Base-by-base conservation (phyloP, 1,140 invertebrate species). In the Galleria mellonella region DNA sequence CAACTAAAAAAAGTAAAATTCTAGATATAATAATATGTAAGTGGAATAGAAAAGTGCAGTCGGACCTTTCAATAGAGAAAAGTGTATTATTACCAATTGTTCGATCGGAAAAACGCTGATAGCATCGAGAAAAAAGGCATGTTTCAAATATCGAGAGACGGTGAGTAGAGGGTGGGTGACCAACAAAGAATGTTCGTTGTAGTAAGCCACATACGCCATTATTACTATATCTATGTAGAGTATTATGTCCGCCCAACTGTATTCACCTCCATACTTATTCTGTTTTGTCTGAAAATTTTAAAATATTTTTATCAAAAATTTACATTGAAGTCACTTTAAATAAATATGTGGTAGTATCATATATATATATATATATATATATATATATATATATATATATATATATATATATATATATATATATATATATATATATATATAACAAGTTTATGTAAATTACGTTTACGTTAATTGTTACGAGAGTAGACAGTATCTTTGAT, bases 191-290 rank as follows among this genome's bases (percentile, higher is more conserved):
- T 51, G 57, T 4, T 78, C 67, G 9, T 84, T 67, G 43, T 87
- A 86, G 50, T 79, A 87, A 0, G 77, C 83, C 0, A 87, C 77
- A 32, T 83, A 84, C 0, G 70, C 50, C 79, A 83, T 87, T 30
- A 86, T 42, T n/a, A 81, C 33, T 4, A 86, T 51, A 37, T 87
- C 85, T 5, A 75, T 9, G 31, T 85, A 86, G 31, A 82, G 13
- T 9, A 72, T 13, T 36, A 72, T 53, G 29, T 84, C 81, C 2
- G 30, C 14, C 56, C 59, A 74, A 29, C 66, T 55, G 46, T 69
- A 77, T 1, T 30, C 12, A 4, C 40, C 44, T 4, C 39, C 43
- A 28, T 62, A 41, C 30, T 58, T 66, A 30, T 71, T 57, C 44
- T 78, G 68, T 42, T 71, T 69, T 0, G 67, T 68, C 78, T 79